These are phyloP conservation scores for Scotopteryx bipunctaria DNA, from an alignment of 2,888 invertebrate species.

Conservation along the genomic window DNA sequence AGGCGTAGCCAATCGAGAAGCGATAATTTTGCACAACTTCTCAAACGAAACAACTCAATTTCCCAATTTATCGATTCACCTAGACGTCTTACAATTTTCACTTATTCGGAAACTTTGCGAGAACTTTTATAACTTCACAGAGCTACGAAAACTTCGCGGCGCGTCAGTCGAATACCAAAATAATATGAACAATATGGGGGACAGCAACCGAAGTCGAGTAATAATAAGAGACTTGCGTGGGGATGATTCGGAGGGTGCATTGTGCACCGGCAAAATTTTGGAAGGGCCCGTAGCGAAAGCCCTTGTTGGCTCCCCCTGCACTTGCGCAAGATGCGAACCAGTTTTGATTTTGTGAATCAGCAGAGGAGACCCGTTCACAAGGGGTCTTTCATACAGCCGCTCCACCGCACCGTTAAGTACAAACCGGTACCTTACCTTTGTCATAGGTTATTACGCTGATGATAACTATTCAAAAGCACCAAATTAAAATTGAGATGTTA, in stretches of 20 bases:
- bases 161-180: slow-evolving; percentile 76
- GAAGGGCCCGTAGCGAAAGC: slow-evolving; percentile 78
- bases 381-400: slow-evolving; percentile 60
- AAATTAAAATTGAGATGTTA: slow-evolving; percentile 42
- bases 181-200: slow-evolving; percentile 81
- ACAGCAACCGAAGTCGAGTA: slow-evolving; percentile 78
- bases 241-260: slow-evolving; percentile 83
- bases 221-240: slow-evolving; percentile 82
- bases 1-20: slow-evolving; percentile 63
- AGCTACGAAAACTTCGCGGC: slow-evolving; percentile 59
- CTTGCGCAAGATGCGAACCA: slow-evolving; percentile 83
- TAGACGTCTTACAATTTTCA: slow-evolving; percentile 32
- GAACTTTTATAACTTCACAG: slow-evolving; percentile 44
- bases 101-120: slow-evolving; percentile 28
- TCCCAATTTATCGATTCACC: slow-evolving; percentile 35
- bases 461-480: slow-evolving; percentile 23
- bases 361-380: slow-evolving; percentile 61
- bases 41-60: slow-evolving; percentile 34
- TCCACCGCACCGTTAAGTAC: slow-evolving; percentile 46
- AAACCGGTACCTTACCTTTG: slow-evolving; percentile 47
- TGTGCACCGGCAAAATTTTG: slow-evolving; percentile 82
- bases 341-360: slow-evolving; percentile 78
- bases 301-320: slow-evolving; percentile 78
- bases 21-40: slow-evolving; percentile 62
- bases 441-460: slow-evolving; percentile 26